Base-by-base conservation (phyloP, 2,797 vertebrate genomes). In the Pipistrellus nathusii region DNA sequence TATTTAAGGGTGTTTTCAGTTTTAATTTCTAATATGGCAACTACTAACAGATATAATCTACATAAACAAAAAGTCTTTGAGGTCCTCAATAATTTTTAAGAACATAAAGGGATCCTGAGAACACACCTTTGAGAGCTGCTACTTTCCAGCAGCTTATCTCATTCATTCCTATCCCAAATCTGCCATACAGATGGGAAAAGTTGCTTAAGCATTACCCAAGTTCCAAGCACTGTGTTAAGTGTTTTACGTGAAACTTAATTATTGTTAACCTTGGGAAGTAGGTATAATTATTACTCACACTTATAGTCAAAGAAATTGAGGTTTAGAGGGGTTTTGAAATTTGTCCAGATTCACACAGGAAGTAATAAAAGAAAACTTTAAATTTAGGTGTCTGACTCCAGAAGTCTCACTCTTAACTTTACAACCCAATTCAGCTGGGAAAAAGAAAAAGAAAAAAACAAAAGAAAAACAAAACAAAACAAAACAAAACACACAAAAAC, bases 201-300 rank as follows among this genome's bases (percentile, higher is more conserved):
- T 83, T 92, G 30, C 30, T 90, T 82, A 59, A 86, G 27, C 44
- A 83, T 44, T 75, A 46, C 57, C 75, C 89, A 46, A 41, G 76
- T 86, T 88, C 64, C 11, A 76, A 83, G 46, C 11, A 75, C 62
- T 57, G 66, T 53, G 32, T 32, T 84, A 90, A 82, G 41, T 68
- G 15, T 90, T 95, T 93, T 94, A 80, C 0, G 3, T 64, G 46
- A 48, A 78, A 64, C 12, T 72, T 85, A 94, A 84, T 92, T 89
- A 72, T 84, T 84, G 18, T 48, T 88, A 66, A 71, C 62, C 68
- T 25, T 66, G 38, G 59, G 75, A 92, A 13, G 48, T 35, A 59
- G n/a, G 12, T 53, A 44, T 77, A 69, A 64, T 86, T 90, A 64
- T 90, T 84, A 71, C 73, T 96, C 21, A 75, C 41, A 72, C 84